Evolutionary conservation across 2,888 invertebrate species (phyloP).

Genomic region (Phalera bucephala): DNA sequence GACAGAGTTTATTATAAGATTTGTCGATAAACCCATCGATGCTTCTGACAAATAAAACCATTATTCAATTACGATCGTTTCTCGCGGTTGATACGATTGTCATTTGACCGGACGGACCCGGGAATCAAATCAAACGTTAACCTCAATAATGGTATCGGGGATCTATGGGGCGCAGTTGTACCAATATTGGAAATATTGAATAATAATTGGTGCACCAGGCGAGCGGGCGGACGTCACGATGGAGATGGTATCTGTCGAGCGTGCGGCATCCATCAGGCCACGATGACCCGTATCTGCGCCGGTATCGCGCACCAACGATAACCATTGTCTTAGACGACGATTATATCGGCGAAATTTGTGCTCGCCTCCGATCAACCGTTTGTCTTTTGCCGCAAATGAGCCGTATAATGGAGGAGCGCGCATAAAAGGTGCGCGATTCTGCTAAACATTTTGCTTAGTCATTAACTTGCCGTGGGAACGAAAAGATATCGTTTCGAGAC

Average conservation of each 20-base stretch:
- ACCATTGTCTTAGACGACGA: constrained; percentile 73
- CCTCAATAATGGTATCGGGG: constrained; percentile 57
- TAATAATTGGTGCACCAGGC: constrained; percentile 77
- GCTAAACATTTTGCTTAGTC: constrained; percentile 72
- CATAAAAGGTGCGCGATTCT: constrained; percentile 68
- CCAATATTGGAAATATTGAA: constrained; percentile 67
- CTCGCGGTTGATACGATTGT: constrained; percentile 54
- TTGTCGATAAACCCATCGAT: constrained; percentile 52
- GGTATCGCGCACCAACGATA: constrained; percentile 71
- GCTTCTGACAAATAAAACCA: constrained; percentile 51
- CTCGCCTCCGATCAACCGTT: constrained; percentile 70
- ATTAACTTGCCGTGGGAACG: constrained; percentile 76
- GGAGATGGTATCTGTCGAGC: constrained; percentile 72
- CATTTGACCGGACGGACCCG: constrained; percentile 64
- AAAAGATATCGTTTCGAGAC: constrained; percentile 27
- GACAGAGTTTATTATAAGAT: constrained; percentile 35
- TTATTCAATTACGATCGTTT: constrained; percentile 65
- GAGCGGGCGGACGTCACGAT: constrained; percentile 60
- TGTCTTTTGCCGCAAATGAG: constrained; percentile 80
- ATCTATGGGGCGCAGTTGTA: constrained; percentile 33
- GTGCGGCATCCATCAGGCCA: constrained; percentile 78
- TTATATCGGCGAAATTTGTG: constrained; percentile 79
- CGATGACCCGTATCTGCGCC: constrained; percentile 56
- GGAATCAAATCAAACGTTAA: constrained; percentile 59
- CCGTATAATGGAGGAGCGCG: constrained; percentile 63